Base-by-base conservation (phyloP, 2,113 vertebrate genomes). In the Bothrops jararaca region DNA sequence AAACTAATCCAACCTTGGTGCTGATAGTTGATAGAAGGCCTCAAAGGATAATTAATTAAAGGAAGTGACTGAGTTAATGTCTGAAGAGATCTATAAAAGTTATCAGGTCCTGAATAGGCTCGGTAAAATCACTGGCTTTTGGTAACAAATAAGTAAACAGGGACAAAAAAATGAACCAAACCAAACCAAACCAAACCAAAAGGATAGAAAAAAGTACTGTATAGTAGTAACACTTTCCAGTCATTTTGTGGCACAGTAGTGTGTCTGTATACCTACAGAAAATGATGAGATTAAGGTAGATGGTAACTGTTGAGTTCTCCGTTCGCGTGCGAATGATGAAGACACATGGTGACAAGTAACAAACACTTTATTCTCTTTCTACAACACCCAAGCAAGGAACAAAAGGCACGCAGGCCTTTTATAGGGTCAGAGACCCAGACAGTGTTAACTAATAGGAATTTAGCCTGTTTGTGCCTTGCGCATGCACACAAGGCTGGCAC, bases 1-100 rank as follows among this genome's bases (percentile, higher is more conserved):
- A 90, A 50, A 91, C 89, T 52, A 94, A 95, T 96, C 94, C 95
- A 0, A 90, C 93, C 95, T 94, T 92, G 93, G 56, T 87, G 93
- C 34, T 80, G 10, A 18, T 89, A 42, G 42, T 64, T 60, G 4
- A 1, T 8, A 89, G 64, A 42, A 86, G 91, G 58, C 26, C 6
- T 7, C 0, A 29, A 11, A 64, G 58, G 87, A 86, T 15, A 45
- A 90, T 74, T 48, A 94, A 52, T 92, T 88, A 85, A 86, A 85
- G 89, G 94, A 95, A 96, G 94, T 93, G 91, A 80, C 42, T 90
- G 92, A 90, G 4, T 48, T 93, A 69, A 34, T 90, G 52, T 93
- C 86, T 96, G 58, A 93, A 91, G 88, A n/a, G 26, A 95, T 52
- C 18, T 90, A 7, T 48, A 95, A 95, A 91, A 24, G 91, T 91